phyloP scores from a whole-genome alignment of 2,797 vertebrate species.

The Australoheros facetus region DNA sequence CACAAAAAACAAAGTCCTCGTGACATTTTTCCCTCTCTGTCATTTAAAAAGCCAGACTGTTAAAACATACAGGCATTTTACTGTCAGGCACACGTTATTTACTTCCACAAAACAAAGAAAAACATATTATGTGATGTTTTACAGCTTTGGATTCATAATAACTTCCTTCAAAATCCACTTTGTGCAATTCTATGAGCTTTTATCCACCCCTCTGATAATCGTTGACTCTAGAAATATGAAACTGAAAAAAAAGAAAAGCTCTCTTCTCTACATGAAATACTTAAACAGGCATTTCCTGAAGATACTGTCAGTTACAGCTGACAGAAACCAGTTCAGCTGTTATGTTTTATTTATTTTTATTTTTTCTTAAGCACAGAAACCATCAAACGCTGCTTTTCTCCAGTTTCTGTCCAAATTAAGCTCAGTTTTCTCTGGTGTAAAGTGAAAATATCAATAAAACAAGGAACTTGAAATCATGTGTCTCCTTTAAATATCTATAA shows the following conservation, averaged over 20 bases:
- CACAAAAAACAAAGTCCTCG: neutral
- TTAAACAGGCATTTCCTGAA: neutral
- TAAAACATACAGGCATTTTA: neutral
- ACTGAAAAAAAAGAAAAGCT: neutral
- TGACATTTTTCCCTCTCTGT: neutral
- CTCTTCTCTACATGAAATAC: neutral
- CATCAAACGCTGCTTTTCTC: neutral
- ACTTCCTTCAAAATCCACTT: neutral
- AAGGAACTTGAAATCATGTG: neutral
- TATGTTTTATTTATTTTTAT: neutral
- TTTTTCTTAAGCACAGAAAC: neutral
- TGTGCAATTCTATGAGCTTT: neutral
- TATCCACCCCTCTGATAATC: neutral
- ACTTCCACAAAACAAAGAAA: neutral
- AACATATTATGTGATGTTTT: neutral
- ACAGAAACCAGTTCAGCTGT: neutral
- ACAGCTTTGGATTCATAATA: neutral
- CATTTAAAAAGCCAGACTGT: neutral
- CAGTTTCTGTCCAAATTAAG: neutral
- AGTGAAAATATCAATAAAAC: neutral
- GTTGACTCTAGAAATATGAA: neutral
- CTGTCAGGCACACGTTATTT: neutral
- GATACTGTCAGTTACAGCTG: neutral
- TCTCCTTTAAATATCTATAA: neutral
- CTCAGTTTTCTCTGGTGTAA: neutral